phyloP scores from a whole-genome alignment of 2,797 vertebrate species.

The Micromesistius poutassou region DNA sequence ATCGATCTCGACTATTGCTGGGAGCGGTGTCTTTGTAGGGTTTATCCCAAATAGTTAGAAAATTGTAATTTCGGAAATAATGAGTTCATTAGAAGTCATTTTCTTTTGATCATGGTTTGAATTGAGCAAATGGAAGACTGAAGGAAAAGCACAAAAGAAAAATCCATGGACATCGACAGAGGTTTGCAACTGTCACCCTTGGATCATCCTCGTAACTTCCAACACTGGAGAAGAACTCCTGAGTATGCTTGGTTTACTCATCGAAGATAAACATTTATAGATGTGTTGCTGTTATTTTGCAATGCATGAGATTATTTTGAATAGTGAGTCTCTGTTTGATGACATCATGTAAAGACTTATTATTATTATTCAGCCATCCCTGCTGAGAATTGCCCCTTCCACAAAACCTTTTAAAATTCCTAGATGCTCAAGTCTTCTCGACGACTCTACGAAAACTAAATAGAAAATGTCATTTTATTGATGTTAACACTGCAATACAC shows the following conservation, averaged over 20 bases:
- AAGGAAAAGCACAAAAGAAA: constrained; percentile 21
- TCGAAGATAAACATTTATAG: neutral
- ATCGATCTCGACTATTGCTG: too few species aligned
- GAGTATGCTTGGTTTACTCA: neutral
- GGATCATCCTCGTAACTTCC: constrained; percentile 13
- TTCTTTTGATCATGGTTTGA: constrained; percentile 21
- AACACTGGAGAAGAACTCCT: neutral
- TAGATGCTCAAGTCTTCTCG: neutral
- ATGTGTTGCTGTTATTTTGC: constrained; percentile 13
- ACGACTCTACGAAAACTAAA: neutral
- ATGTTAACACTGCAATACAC: too few species aligned
- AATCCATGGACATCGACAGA: neutral
- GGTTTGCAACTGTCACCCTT: constrained; percentile 13
- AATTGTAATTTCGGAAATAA: too few species aligned
- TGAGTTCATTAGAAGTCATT: neutral
- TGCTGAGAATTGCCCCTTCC: neutral
- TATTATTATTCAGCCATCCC: too few species aligned
- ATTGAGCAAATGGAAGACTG: constrained; percentile 25
- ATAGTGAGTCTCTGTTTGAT: constrained; percentile 1
- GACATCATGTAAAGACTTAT: neutral
- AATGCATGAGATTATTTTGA: constrained; percentile 13
- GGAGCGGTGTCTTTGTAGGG: too few species aligned
- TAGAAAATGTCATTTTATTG: neutral
- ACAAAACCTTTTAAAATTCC: neutral
- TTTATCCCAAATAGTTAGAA: too few species aligned